Evolutionary conservation across 2,797 vertebrate species (phyloP), one percentile per base, ranked within the genome.

Genomic region (Sitta carolinensis): DNA sequence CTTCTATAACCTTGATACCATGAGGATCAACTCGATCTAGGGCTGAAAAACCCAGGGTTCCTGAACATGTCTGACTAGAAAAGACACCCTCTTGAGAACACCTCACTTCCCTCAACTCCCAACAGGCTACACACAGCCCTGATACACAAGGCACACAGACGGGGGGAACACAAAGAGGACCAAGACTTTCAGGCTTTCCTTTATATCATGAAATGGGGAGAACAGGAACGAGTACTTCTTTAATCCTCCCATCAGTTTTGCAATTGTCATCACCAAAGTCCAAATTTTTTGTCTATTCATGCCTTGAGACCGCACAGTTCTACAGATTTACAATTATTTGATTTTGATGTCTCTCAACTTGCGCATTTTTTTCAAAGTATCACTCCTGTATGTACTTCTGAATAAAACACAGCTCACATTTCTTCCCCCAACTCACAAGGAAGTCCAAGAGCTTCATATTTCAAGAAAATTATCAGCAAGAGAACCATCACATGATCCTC

Each of bases 261-360:
- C 51, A 63, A 73, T 32, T 2, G 13, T 55, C 77, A 57, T 27
- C 54, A 84, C 51, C 55, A 26, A 58, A 90, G 72, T 52, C 48
- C 23, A 77, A 34, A 23, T 55, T 50, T 87, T 50, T 52, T 22
- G 2, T 51, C 34, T 51, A 29, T 15, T 84, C 0, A 0, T 27
- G 27, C 43, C 69, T 43, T 2, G 0, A 79, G 70, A 79, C 54
- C 42, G 29, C 0, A 0, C 4, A 3, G 59, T 16, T 86, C 73
- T 76, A 42, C 59, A 57, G 36, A 64, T 55, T 55, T 63, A 54
- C 54, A 48, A 13, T 47, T n/a, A 87, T 30, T 90, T 62, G 9
- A 36, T 70, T 77, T 43, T 74, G 54, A 43, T 17, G 26, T 57
- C 61, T 87, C 74, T 40, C 66, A 92, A 27, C 12, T 54, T 23